Evolutionary conservation across 2,113 vertebrate genomes (phyloP).

Genomic region (Anthoscopus minutus): DNA sequence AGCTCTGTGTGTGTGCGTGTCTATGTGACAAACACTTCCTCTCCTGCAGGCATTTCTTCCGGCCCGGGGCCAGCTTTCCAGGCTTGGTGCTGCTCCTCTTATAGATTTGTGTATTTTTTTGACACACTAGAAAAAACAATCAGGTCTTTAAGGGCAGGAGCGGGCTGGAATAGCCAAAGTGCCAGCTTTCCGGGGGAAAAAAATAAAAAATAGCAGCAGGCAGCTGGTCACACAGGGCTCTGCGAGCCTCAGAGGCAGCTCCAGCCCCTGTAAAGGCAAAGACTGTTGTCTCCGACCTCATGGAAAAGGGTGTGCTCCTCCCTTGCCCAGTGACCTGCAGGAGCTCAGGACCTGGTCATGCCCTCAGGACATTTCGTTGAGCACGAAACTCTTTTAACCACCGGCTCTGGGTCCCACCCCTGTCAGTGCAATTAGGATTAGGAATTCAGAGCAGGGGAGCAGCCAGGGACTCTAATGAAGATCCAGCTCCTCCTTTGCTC

Average conservation of each 20-base stretch:
- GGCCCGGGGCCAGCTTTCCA: background rate
- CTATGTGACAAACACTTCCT: conserved; percentile 22
- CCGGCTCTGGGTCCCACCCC: background rate
- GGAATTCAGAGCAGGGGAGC: background rate
- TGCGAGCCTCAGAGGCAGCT: background rate
- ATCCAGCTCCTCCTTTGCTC: background rate
- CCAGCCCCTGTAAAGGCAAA: background rate
- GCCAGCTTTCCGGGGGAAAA: background rate
- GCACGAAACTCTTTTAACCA: background rate
- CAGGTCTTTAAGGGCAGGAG: background rate
- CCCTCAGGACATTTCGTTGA: background rate
- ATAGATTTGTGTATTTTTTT: background rate
- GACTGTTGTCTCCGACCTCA: background rate
- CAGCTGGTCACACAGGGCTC: background rate
- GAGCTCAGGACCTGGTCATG: background rate
- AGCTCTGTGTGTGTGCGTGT: background rate
- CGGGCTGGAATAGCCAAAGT: background rate
- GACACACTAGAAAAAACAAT: background rate
- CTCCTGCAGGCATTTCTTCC: background rate
- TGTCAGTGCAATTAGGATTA: background rate
- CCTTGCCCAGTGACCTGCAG: background rate
- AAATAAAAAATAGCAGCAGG: background rate
- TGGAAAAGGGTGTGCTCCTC: background rate
- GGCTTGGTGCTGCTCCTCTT: background rate
- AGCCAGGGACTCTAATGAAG: background rate